These are phyloP conservation scores for Orthonychiurus folsomi DNA, from an alignment of 2,888 invertebrate species.

Conservation along the genomic window DNA sequence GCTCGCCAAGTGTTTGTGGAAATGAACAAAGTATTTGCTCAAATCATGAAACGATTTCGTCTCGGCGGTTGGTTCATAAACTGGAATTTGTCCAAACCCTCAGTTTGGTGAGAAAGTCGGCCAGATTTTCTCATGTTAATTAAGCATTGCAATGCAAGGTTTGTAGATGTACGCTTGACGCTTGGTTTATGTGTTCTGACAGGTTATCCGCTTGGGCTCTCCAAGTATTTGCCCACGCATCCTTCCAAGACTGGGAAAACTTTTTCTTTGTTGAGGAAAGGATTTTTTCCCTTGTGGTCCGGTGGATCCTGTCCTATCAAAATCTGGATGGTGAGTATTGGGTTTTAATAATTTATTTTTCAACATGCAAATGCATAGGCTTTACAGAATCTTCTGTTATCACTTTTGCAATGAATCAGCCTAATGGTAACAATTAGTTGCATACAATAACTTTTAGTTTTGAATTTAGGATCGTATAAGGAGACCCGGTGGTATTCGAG, in stretches of 20 bases:
- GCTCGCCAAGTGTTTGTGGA: slow-evolving; percentile 44
- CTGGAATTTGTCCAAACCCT: slow-evolving; percentile 44
- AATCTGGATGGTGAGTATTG: slow-evolving; percentile 42
- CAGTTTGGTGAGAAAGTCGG: slow-evolving; percentile 44
- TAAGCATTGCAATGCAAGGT: background rate
- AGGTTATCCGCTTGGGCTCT: slow-evolving; percentile 51
- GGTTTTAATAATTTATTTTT: slow-evolving; percentile 1
- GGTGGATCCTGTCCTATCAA: slow-evolving; percentile 44
- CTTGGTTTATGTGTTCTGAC: slow-evolving; percentile 16
- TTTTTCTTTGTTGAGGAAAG: slow-evolving; percentile 48
- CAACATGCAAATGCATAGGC: background rate
- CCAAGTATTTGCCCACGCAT: slow-evolving; percentile 46
- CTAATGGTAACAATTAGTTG: too few species aligned
- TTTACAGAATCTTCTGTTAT: background rate
- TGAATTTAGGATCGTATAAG: too few species aligned
- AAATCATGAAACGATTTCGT: slow-evolving; percentile 43
- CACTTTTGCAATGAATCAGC: too few species aligned
- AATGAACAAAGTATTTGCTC: slow-evolving; percentile 43
- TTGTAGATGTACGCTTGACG: background rate
- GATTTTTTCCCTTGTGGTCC: slow-evolving; percentile 43
- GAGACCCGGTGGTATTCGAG: slow-evolving; percentile 1
- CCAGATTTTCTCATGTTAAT: background rate
- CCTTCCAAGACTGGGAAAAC: slow-evolving; percentile 52
- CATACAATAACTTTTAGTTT: too few species aligned
- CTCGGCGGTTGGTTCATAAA: slow-evolving; percentile 44